Evolutionary conservation across 1,140 invertebrate genomes (phyloP), one percentile per base, ranked within the genome.

Genomic region (Octopus bimaculoides): DNA sequence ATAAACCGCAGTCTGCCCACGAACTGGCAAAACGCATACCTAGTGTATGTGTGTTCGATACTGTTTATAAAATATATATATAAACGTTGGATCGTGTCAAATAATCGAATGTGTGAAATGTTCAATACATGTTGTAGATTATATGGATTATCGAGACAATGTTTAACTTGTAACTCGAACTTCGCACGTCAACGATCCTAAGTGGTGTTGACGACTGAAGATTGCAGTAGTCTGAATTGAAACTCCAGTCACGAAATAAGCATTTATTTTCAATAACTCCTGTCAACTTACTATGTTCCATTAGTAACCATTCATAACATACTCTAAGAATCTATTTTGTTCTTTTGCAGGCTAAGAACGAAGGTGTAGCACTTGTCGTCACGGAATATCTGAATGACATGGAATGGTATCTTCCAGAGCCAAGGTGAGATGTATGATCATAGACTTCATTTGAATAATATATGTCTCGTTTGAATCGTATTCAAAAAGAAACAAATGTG

Each of bases 361-460:
- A 91, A 78, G 92, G 92, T 17, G 89, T 94, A 12, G 93, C 93
- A 10, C 73, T 90, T 5, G 90, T 93, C 4, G 89, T 93, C 9
- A 92, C 94, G 0, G 90, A 92, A 17, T 94, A 94, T 85, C 87
- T 95, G 5, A 89, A 93, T 9, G 88, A 92, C 10, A 89, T 92
- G 14, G 94, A 95, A 85, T 87, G 91, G 12, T 89, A 91, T 10
- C 91, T 92, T 69, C 92, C 92, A 7, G 91, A 92, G 82, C 93
- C 93, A 14, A 91, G 90, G 88, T 91, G 80, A 83, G 79, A 66
- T 9, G 41, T 14, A 12, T 8, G 53, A 52, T 79, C n/a, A 52
- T 69, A 55, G 14, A 53, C 20, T n/a, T 7, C 75, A 76, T 8
- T 54, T 53, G 26, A 41, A 41, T 71, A 52, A 71, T 54, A 5